These are phyloP conservation scores for Microtus agrestis DNA, from an alignment of 2,797 vertebrate species.

Conservation along the genomic window DNA sequence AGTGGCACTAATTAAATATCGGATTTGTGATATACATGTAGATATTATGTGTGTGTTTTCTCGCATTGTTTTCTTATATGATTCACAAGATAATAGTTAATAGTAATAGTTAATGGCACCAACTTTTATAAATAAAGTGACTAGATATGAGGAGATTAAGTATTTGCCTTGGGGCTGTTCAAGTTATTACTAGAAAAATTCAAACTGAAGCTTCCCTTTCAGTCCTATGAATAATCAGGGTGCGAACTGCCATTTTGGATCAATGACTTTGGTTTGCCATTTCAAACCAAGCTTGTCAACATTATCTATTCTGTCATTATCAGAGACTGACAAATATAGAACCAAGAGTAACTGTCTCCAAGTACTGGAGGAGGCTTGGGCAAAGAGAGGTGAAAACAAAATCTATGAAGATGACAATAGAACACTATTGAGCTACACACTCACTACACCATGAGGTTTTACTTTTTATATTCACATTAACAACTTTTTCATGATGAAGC, in stretches of 20 bases:
- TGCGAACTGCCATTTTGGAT: not conserved
- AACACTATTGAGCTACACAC: not conserved
- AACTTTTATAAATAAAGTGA: not conserved
- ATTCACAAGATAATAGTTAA: not conserved
- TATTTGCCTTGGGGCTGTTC: not conserved
- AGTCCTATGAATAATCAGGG: not conserved
- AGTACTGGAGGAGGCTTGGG: not conserved
- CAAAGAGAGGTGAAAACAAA: not conserved
- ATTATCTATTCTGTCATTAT: not conserved
- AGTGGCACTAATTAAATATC: not conserved
- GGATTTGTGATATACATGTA: not conserved
- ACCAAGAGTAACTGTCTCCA: not conserved
- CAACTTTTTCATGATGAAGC: not conserved
- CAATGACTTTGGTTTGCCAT: not conserved
- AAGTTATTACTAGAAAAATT: not conserved
- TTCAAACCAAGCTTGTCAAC: not conserved
- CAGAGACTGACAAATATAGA: not conserved
- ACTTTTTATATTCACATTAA: not conserved
- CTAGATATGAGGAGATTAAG: not conserved
- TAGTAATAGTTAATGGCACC: not conserved
- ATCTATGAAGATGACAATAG: not conserved
- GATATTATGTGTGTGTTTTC: not conserved
- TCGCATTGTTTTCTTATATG: not conserved
- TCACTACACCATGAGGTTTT: not conserved
- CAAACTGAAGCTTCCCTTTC: not conserved